Conservation (phyloP, 2,797 vertebrate species). For the Malurus leucopterus region DNA sequence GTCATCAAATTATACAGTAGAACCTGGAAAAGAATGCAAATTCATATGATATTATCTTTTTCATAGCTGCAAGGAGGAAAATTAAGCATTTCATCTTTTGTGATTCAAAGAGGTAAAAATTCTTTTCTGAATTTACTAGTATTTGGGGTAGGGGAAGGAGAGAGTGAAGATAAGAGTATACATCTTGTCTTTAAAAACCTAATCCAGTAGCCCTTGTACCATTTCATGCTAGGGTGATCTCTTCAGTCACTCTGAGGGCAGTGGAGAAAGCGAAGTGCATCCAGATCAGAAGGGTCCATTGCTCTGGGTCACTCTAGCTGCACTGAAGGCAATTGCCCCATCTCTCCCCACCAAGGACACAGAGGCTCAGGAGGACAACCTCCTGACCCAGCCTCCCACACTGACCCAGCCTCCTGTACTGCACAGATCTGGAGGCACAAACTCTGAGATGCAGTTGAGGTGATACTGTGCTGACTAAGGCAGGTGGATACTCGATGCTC, state of each 20-base stretch:
- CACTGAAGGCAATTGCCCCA: background rate
- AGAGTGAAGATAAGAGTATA: background rate
- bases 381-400: background rate
- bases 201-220: background rate
- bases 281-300: background rate
- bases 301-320: background rate
- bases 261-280: background rate
- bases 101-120: constrained; percentile 77
- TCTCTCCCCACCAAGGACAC: background rate
- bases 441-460: background rate
- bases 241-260: background rate
- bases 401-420: too few species aligned
- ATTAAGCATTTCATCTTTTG: constrained; percentile 85
- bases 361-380: background rate
- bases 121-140: background rate
- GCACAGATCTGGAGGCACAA: background rate
- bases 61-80: constrained; percentile 81
- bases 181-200: background rate
- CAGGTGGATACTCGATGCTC: background rate
- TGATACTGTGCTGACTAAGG: background rate
- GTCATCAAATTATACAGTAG: background rate
- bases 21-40: background rate
- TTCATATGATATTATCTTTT: background rate
- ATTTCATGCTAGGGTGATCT: background rate
- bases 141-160: background rate